phyloP scores from a whole-genome alignment of 2,113 vertebrate genomes.

The Columbina picui region DNA sequence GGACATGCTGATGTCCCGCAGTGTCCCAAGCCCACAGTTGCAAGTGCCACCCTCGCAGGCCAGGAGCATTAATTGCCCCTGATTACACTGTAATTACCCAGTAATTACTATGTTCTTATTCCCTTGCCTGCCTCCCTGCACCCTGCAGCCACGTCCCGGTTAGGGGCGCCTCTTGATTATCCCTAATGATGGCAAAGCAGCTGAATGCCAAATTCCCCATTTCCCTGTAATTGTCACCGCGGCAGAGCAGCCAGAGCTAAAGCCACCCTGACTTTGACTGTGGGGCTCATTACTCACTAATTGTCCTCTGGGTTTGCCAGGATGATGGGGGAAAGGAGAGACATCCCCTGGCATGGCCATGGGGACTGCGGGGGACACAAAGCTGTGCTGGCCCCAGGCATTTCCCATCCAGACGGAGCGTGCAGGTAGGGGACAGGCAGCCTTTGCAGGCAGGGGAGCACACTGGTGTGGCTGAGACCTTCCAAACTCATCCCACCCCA shows the following conservation, averaged over 20 bases:
- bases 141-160: background rate
- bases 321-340: background rate
- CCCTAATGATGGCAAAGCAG: slow-evolving; percentile 23
- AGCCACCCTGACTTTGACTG: background rate
- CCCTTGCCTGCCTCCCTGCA: background rate
- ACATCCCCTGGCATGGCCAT: background rate
- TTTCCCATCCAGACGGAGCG: rapidly evolving
- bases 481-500: background rate
- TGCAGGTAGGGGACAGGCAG: background rate
- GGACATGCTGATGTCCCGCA: rapidly evolving
- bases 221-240: background rate
- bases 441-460: background rate
- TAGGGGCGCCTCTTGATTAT: slow-evolving; percentile 8
- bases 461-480: background rate
- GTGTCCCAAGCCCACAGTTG: background rate
- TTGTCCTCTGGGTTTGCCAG: background rate
- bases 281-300: background rate
- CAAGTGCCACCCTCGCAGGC: background rate
- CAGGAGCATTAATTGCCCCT: background rate
- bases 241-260: background rate
- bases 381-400: background rate
- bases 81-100: slow-evolving; percentile 45
- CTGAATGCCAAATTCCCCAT: slow-evolving; percentile 29
- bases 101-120: slow-evolving; percentile 60
- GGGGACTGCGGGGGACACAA: rapidly evolving